These are phyloP conservation scores for Drosophila borealis DNA, from an alignment of 2,888 invertebrate species.

Conservation along the genomic window DNA sequence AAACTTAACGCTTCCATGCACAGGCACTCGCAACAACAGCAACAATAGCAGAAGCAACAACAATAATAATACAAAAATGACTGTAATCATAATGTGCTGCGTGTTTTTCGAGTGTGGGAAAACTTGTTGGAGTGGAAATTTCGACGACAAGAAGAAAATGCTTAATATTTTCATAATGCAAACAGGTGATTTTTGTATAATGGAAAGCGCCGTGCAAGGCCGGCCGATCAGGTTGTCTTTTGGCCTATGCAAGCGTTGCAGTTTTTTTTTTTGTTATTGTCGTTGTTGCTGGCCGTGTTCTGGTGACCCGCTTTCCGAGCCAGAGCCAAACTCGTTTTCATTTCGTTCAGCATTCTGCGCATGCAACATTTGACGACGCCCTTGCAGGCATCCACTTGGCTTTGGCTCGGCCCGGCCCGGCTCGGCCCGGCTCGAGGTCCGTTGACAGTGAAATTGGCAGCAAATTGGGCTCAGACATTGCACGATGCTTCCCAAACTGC, in stretches of 20 bases:
- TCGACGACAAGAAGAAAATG: constrained; percentile 41
- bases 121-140: constrained; percentile 69
- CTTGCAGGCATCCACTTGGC: constrained; percentile 49
- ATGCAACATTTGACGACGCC: constrained; percentile 52
- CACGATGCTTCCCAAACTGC: constrained; percentile 44
- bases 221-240: constrained; percentile 44
- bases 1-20: constrained; percentile 62
- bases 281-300: constrained; percentile 61
- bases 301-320: constrained; percentile 81
- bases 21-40: constrained; percentile 23
- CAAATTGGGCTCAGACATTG: constrained; percentile 64
- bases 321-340: constrained; percentile 74
- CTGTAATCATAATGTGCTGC: constrained; percentile 61
- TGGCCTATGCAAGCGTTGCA: constrained; percentile 20
- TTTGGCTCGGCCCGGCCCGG: constrained; percentile 15
- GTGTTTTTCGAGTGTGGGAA: constrained; percentile 71
- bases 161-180: constrained; percentile 42
- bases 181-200: constrained; percentile 43
- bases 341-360: constrained; percentile 56
- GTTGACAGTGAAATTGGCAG: constrained; percentile 83
- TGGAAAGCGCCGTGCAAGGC: constrained; percentile 66
- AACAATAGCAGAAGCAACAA: constrained; percentile 11
- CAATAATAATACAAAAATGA: constrained; percentile 40
- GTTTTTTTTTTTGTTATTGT: constrained; percentile 8
- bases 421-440: constrained; percentile 32